Evolutionary conservation across 2,797 vertebrate genomes (phyloP).

Genomic region (Tympanoctomys barrerae): DNA sequence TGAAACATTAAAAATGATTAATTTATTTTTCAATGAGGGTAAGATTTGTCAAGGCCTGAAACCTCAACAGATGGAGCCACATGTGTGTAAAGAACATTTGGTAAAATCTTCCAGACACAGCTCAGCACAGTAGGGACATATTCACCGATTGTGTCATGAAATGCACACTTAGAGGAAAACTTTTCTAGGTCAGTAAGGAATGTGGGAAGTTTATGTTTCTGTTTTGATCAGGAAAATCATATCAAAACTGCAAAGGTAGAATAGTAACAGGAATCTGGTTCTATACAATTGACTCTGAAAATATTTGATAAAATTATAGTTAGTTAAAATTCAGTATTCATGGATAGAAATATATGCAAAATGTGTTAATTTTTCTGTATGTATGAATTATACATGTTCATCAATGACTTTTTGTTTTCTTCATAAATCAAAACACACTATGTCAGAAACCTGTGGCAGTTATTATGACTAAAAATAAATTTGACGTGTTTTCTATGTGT

Average conservation of each 20-base stretch:
- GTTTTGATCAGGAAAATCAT: background rate
- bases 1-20: background rate
- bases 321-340: background rate
- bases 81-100: background rate
- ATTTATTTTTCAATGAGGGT: background rate
- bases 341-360: background rate
- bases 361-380: background rate
- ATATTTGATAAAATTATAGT: background rate
- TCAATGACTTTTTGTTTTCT: background rate
- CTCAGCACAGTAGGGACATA: background rate
- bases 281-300: background rate
- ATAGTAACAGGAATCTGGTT: background rate
- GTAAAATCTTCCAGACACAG: background rate
- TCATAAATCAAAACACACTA: background rate
- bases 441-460: background rate
- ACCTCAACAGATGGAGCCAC: background rate
- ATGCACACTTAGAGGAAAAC: background rate
- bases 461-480: background rate
- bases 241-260: background rate
- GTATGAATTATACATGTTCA: background rate
- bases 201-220: background rate
- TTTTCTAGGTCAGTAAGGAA: background rate
- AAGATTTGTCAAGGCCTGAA: background rate
- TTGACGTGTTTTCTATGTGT: background rate
- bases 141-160: background rate